A percentile compares a stretch with the other conserved stretches of the same genome.
phyloP scores from a whole-genome alignment of 2,113 vertebrate species.

The Empidonax alnorum region DNA sequence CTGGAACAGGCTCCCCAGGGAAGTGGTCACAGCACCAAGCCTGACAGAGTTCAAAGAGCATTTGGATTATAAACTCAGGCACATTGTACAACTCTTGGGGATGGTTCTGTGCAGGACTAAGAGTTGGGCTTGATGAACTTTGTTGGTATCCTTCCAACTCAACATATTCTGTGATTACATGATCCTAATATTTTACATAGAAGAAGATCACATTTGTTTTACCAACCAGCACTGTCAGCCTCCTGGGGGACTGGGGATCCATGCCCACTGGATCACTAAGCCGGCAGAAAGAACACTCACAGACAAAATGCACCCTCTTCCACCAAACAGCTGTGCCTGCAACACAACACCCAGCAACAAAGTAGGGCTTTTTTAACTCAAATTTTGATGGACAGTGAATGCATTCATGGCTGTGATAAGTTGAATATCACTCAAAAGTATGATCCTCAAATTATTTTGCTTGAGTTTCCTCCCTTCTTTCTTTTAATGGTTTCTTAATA shows the following conservation, averaged over 20 bases:
- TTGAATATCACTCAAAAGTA: neutral
- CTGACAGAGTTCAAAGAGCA: neutral
- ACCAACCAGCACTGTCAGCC: neutral
- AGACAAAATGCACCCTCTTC: neutral
- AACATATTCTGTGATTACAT: neutral
- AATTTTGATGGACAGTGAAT: neutral
- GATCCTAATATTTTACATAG: neutral
- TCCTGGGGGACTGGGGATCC: fast-evolving
- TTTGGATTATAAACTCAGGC: fast-evolving
- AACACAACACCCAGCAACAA: neutral
- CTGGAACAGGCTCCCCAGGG: neutral
- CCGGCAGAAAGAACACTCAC: fast-evolving
- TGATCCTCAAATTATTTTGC: neutral
- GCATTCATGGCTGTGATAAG: neutral
- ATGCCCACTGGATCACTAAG: fast-evolving
- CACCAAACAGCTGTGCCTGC: neutral
- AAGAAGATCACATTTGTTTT: neutral
- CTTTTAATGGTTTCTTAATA: neutral
- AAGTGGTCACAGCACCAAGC: neutral
- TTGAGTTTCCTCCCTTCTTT: neutral
- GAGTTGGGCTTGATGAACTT: neutral
- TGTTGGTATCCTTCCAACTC: neutral
- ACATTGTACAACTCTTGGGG: neutral
- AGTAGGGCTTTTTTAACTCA: neutral
- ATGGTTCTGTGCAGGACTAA: neutral